Conservation (phyloP, 2,797 vertebrate genomes). For the Eidolon dupreanum region DNA sequence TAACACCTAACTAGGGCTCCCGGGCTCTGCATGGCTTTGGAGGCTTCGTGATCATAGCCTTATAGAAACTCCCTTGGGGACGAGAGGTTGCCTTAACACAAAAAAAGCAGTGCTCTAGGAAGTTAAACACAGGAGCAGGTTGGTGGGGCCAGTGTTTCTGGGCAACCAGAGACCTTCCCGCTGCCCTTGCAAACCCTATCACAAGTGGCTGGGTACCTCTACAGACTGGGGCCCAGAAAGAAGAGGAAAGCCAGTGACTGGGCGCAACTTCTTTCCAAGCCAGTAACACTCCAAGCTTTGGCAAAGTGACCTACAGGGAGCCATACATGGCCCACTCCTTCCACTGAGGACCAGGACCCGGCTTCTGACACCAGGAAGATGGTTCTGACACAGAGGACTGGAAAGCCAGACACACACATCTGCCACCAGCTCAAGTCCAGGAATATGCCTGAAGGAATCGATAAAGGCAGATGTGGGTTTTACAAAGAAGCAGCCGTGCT, state of each 20-base stretch:
- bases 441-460: not conserved
- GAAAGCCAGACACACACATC: not conserved
- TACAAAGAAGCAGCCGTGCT: not conserved
- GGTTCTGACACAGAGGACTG: not conserved
- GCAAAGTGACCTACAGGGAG: not conserved
- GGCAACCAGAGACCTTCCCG: not conserved
- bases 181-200: not conserved
- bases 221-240: not conserved
- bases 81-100: not conserved
- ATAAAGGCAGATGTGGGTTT: not conserved
- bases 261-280: not conserved
- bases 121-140: rapidly evolving
- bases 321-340: not conserved
- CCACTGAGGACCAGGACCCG: not conserved
- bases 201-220: not conserved
- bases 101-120: not conserved
- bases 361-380: not conserved
- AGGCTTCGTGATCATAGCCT: not conserved
- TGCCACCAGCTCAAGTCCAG: not conserved
- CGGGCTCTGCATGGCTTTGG: not conserved
- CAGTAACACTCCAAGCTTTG: not conserved
- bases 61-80: not conserved
- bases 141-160: not conserved
- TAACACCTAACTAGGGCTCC: not conserved
- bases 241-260: not conserved